phyloP scores from a whole-genome alignment of 2,888 invertebrate species.

The Eristalinus sepulchralis region DNA sequence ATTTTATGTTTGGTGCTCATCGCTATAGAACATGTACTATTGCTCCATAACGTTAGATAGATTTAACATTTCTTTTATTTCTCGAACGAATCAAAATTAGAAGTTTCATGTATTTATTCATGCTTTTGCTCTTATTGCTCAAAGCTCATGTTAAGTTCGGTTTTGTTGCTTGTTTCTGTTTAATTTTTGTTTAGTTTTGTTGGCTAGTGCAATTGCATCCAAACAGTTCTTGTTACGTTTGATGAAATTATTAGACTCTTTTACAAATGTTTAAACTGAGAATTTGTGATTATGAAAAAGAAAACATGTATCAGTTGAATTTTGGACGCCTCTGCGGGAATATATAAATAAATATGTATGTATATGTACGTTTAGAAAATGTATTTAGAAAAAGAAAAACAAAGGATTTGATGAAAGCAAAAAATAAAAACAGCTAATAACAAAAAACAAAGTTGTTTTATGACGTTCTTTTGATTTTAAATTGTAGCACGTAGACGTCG shows the following conservation, averaged over 20 bases:
- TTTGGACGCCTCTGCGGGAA: constrained; percentile 45
- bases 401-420: constrained; percentile 60
- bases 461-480: no score
- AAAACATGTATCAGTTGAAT: constrained; percentile 47
- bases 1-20: constrained; percentile 55
- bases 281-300: constrained; percentile 46
- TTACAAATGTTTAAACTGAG: constrained; percentile 23
- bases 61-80: neutral
- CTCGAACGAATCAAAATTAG: neutral
- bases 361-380: constrained; percentile 40
- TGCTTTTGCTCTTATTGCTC: neutral
- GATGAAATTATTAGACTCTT: constrained; percentile 14
- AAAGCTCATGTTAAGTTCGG: neutral
- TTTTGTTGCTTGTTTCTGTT: constrained; percentile 24
- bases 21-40: constrained; percentile 33
- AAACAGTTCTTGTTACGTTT: constrained; percentile 57
- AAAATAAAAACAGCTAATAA: constrained; percentile 44
- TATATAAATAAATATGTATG: constrained; percentile 22
- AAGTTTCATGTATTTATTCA: neutral
- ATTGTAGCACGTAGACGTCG: no score
- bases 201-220: constrained; percentile 18
- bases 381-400: constrained; percentile 44
- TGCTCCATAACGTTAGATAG: constrained; percentile 32
- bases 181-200: constrained; percentile 6
- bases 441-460: constrained; percentile 9